Conservation (phyloP, 2,797 vertebrate species). For the Hozukius guyotensis region DNA sequence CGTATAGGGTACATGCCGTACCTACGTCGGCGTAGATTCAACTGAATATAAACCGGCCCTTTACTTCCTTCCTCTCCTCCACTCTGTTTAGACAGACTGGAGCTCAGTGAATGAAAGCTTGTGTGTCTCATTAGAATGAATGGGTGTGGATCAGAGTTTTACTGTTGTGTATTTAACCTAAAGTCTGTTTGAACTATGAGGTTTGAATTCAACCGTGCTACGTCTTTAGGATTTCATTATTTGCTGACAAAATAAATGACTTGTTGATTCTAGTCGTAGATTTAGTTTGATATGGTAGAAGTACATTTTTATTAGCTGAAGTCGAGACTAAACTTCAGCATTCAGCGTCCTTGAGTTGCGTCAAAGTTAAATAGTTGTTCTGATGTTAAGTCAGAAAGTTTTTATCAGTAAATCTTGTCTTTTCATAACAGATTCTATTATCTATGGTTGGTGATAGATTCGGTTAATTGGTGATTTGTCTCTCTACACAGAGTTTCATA, state of each 20-base stretch:
- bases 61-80: background rate
- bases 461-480: background rate
- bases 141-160: background rate
- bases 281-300: background rate
- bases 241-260: background rate
- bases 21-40: too few species aligned
- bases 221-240: background rate
- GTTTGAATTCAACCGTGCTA: background rate
- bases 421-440: too few species aligned
- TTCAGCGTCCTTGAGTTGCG: background rate
- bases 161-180: background rate
- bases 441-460: background rate
- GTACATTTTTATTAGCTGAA: background rate
- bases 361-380: background rate
- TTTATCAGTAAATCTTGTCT: too few species aligned
- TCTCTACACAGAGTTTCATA: background rate
- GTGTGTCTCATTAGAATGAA: background rate
- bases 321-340: too few species aligned
- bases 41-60: too few species aligned
- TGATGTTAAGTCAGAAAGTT: too few species aligned
- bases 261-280: background rate
- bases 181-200: background rate
- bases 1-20: too few species aligned
- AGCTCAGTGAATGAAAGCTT: background rate
- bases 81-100: background rate